Evolutionary conservation across 2,888 invertebrate genomes (phyloP).

Genomic region (Elegia similella): DNA sequence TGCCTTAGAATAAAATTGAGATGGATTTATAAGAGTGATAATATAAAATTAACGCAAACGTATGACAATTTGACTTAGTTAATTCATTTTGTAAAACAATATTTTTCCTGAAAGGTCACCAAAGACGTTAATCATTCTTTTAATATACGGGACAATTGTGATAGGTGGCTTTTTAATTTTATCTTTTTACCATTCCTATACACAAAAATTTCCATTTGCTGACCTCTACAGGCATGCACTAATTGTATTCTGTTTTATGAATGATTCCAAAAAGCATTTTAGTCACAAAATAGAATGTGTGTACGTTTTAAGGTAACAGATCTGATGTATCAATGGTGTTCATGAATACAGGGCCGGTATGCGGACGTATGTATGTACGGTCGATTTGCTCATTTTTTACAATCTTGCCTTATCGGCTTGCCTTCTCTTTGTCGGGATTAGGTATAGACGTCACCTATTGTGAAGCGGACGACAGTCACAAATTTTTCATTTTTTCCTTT

Average conservation of each 20-base stretch:
- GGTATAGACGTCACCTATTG: neutral
- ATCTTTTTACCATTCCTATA: neutral
- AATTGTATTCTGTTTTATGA: neutral
- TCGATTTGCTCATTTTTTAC: constrained; percentile 36
- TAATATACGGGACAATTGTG: neutral
- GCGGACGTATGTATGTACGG: neutral
- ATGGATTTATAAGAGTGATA: neutral
- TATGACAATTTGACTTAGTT: neutral
- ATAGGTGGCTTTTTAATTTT: neutral
- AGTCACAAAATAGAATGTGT: neutral
- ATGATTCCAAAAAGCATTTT: constrained; percentile 6
- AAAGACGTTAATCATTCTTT: constrained; percentile 4
- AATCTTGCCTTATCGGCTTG: constrained; percentile 49
- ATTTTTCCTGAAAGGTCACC: neutral
- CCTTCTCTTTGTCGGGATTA: constrained; percentile 29
- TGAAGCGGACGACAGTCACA: neutral
- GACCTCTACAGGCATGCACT: neutral
- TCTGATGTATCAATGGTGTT: constrained; percentile 19
- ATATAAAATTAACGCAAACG: neutral
- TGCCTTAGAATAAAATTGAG: neutral
- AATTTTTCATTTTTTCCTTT: too few relatives aligned
- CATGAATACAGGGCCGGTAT: constrained; percentile 1
- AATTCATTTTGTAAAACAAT: neutral
- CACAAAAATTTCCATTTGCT: neutral
- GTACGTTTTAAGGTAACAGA: constrained; percentile 15